These are phyloP conservation scores for Tolypeutes matacus DNA, from an alignment of 2,797 vertebrate species.

Conservation along the genomic window DNA sequence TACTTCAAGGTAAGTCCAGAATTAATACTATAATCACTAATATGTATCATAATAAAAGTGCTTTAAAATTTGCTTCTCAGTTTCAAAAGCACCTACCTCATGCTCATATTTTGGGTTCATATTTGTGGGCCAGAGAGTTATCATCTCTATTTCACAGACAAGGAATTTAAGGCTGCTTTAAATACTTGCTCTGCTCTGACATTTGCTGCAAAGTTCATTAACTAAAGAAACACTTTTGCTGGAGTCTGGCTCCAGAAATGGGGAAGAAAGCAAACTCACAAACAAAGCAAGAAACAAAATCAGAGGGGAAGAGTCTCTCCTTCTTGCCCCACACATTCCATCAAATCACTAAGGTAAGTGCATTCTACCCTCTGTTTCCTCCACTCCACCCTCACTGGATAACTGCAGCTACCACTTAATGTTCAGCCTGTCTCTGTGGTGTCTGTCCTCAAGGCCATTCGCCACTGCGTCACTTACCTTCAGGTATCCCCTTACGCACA, in stretches of 20 bases:
- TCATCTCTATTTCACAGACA: background rate
- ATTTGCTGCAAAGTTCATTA: background rate
- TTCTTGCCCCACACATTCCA: rapidly evolving
- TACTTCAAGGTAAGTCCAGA: background rate
- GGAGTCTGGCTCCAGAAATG: background rate
- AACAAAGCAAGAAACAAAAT: background rate
- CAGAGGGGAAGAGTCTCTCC: background rate
- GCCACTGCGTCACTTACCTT: background rate
- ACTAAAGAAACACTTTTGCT: background rate
- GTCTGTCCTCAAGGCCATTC: background rate
- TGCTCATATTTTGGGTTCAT: background rate
- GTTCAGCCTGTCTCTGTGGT: background rate
- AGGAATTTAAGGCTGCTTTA: background rate
- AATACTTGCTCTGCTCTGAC: background rate
- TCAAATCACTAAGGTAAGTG: background rate
- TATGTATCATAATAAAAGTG: background rate
- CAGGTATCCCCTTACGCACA: background rate
- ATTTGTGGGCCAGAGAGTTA: background rate
- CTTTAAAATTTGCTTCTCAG: background rate
- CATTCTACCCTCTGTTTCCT: no score
- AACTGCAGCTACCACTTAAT: background rate
- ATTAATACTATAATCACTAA: background rate
- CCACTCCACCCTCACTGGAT: no score
- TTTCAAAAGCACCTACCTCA: background rate
- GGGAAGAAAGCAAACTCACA: background rate